Conservation (phyloP, 2,113 vertebrate genomes). For the Tautogolabrus adspersus region DNA sequence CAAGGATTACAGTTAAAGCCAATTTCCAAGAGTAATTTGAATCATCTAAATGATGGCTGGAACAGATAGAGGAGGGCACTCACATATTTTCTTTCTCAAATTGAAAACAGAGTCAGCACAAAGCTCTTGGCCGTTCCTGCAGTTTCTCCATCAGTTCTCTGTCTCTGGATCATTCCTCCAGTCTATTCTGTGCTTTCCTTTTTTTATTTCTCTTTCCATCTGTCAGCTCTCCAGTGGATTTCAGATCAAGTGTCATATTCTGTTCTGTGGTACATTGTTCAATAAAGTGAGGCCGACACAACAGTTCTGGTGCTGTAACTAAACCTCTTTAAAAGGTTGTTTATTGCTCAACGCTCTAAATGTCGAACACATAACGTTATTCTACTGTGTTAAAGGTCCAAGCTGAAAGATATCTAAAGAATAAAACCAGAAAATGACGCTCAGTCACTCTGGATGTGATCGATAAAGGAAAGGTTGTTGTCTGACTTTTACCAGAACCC, state of each 20-base stretch:
- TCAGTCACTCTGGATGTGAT: too few species aligned
- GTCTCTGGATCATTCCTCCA: slow-evolving; percentile 2
- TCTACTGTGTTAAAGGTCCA: slow-evolving; percentile 3
- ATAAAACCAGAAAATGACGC: too few species aligned
- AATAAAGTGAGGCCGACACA: slow-evolving; percentile 31
- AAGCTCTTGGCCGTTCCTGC: slow-evolving; percentile 17
- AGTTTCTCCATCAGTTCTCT: slow-evolving; percentile 8
- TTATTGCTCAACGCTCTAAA: slow-evolving; percentile 22
- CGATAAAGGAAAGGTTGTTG: too few species aligned
- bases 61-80: slow-evolving; percentile 33
- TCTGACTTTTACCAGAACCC: too few species aligned
- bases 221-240: slow-evolving; percentile 19
- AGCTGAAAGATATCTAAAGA: not conserved
- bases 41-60: slow-evolving; percentile 49
- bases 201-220: slow-evolving; percentile 21
- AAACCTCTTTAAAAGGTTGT: slow-evolving; percentile 19
- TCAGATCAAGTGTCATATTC: slow-evolving; percentile 23
- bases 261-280: slow-evolving; percentile 3
- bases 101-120: slow-evolving; percentile 38
- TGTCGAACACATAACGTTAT: not conserved
- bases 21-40: slow-evolving; percentile 50
- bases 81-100: slow-evolving; percentile 47
- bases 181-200: not conserved
- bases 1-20: slow-evolving; percentile 31
- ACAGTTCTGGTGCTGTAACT: not conserved